A percentile compares a stretch with the other conserved stretches of the same genome.
Evolutionary conservation across 2,113 vertebrate genomes (phyloP).

Genomic region (Larimichthys polyactis): DNA sequence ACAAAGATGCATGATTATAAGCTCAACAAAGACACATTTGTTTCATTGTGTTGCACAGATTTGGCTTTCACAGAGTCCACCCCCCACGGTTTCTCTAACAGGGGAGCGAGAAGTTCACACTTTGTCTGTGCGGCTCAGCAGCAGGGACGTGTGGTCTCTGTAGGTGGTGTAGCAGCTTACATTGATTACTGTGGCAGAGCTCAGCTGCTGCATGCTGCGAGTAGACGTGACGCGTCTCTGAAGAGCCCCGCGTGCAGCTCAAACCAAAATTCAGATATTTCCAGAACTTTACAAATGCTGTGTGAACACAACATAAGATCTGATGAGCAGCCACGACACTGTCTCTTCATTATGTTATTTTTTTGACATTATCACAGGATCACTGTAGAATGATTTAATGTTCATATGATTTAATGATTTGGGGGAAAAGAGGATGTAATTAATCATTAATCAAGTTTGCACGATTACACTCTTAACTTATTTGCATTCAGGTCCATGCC

Average conservation of each 20-base stretch:
- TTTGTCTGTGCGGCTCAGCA: slow-evolving; percentile 2
- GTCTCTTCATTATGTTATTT: not conserved
- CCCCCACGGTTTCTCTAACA: not conserved
- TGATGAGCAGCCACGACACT: not conserved
- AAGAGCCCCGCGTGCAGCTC: not conserved
- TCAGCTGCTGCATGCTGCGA: slow-evolving; percentile 23
- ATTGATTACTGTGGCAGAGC: slow-evolving; percentile 47
- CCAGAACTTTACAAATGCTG: not conserved
- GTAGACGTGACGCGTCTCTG: not conserved
- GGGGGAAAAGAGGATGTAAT: not conserved
- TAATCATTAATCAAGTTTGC: not conserved
- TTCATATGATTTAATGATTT: not conserved
- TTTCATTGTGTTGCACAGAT: not conserved
- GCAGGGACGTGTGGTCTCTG: slow-evolving; percentile 33
- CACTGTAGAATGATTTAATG: not conserved
- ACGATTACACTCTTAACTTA: not conserved
- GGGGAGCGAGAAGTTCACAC: slow-evolving; percentile 19
- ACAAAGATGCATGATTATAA: not conserved
- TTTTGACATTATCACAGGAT: not conserved
- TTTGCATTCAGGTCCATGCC: not conserved
- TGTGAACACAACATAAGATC: not conserved
- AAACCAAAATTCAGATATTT: not conserved
- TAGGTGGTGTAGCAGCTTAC: slow-evolving; percentile 38
- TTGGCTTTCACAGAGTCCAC: not conserved
- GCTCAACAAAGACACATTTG: not conserved